Conservation (phyloP, 2,888 invertebrate species). For the Drosophila fungiperda region DNA sequence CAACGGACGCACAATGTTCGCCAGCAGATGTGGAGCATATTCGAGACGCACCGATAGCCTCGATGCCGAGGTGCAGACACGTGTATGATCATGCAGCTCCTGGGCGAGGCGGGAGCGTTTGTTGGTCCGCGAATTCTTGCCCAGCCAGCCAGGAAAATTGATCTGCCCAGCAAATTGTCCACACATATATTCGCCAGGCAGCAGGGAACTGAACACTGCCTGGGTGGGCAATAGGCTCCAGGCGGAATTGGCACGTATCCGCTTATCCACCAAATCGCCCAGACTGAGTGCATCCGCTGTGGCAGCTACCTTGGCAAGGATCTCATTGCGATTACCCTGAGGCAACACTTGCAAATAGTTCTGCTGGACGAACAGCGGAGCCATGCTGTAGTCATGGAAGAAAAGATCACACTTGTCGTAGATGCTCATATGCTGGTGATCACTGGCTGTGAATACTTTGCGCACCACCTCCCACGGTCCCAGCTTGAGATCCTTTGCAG, state of each 20-base stretch:
- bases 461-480: constrained; percentile 97
- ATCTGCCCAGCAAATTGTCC: constrained; percentile 93
- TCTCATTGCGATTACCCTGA: constrained; percentile 87
- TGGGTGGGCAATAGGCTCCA: constrained; percentile 95
- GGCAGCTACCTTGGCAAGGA: constrained; percentile 89
- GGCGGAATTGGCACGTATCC: constrained; percentile 91
- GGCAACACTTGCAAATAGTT: constrained; percentile 96
- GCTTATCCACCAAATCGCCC: constrained; percentile 93
- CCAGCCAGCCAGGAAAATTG: constrained; percentile 97
- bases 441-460: constrained; percentile 93
- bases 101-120: constrained; percentile 93
- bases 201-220: constrained; percentile 95
- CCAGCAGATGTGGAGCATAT: constrained; percentile 92
- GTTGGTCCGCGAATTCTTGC: constrained; percentile 94
- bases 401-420: constrained; percentile 95
- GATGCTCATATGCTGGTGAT: constrained; percentile 91
- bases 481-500: constrained; percentile 94
- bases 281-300: constrained; percentile 94
- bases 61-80: constrained; percentile 92
- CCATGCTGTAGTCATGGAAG: constrained; percentile 98
- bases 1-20: constrained; percentile 92
- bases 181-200: constrained; percentile 94
- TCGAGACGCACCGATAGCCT: constrained; percentile 94
- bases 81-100: constrained; percentile 94
- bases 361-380: constrained; percentile 99